Evolutionary conservation across 2,797 vertebrate species (phyloP), one percentile per base, ranked within the genome.

Genomic region (Sylvia borin): DNA sequence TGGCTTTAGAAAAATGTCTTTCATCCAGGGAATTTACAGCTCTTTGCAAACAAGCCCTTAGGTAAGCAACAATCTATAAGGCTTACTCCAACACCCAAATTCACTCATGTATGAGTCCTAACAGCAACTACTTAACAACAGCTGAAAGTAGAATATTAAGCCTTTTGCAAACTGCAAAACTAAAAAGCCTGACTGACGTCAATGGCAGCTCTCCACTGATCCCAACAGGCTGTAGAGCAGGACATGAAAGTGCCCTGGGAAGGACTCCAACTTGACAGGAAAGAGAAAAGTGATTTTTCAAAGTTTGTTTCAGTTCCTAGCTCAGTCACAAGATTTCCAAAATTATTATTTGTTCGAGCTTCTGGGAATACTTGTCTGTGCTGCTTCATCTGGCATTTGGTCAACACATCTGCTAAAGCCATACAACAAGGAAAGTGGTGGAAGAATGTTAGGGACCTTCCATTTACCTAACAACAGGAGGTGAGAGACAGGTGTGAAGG

Each of bases 11-110:
- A 93, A 93, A 97, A 91, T 14, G 64, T 80, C 94, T 97, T 96
- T 97, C 91, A 95, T 94, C 82, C 91, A 77, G 83, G 78, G 76
- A 94, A 95, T 90, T 95, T 95, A 95, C 94, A 96, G 93, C 88
- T 95, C 88, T 96, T 79, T 82, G 77, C 91, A 93, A 95, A 93
- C 88, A 95, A 92, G 94, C 95, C 95, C 96, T 95, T 94, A 94
- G 96, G 96, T 96, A 93, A 95, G 95, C 71, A 93, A 55, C 92
- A 86, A 85, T 75, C 73, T 95, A 94, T 38, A 79, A 88, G 57
- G 85, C 93, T 93, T 93, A 78, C 58, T 95, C 85, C 90, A 88
- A 93, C 94, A 82, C 91, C 85, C 77, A 71, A 90, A 95, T 43
- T 88, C 91, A 95, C 73, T 86, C 79, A 93, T 81, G 66, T 88